Evolutionary conservation across 37 sponge, comb jelly and placozoan species (phyloP), one percentile per base, ranked within the genome.

Genomic region (Axinella damicornis): DNA sequence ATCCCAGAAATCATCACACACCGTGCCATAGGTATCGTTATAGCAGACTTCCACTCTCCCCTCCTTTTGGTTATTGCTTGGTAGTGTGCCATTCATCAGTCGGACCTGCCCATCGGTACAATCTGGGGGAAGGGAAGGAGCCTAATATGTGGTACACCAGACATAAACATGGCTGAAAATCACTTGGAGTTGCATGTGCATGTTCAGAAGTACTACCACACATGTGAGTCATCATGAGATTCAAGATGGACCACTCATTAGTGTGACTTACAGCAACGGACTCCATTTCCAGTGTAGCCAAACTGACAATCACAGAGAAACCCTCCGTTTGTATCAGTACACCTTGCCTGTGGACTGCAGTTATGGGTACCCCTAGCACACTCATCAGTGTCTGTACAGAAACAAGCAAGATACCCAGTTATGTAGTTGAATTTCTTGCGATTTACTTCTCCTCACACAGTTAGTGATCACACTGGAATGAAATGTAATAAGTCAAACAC

Each of bases 21-120:
- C 58, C 5, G 77, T 77, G 62, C 77, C 77, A 59, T 61, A 77
- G 22, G n/a, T 33, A 27, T 61, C 39, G 35, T 4, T 34, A 2
- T 34, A 38, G 63, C 27, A 57, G 34, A 77, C 33, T 12, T 77
- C 77, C 38, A 77, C 62, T 21, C 77, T 59, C 0, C 77, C 77
- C n/a, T 77, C 77, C 53, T 35, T 59, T 0, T 25, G 34, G 20
- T 9, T 9, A 46, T 46, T 9, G 9, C 6, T 9, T 46, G 46
- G 46, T 46, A 5, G 12, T 61, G 62, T 25, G 25, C 62, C 62
- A 27, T 61, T 25, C 25, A 27, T 35, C 15, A 27, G 22, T 59
- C 77, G 62, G 5, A 61, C 5, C n/a, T 61, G 25, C 2, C 62
- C 62, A 61, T 22, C 11, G 11, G 62, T 61, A 14, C 62, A 61